A percentile compares a stretch with the other conserved stretches of the same genome.
These are phyloP conservation scores for Chloroceryle inda DNA, from an alignment of 2,797 vertebrate species.

Conservation along the genomic window DNA sequence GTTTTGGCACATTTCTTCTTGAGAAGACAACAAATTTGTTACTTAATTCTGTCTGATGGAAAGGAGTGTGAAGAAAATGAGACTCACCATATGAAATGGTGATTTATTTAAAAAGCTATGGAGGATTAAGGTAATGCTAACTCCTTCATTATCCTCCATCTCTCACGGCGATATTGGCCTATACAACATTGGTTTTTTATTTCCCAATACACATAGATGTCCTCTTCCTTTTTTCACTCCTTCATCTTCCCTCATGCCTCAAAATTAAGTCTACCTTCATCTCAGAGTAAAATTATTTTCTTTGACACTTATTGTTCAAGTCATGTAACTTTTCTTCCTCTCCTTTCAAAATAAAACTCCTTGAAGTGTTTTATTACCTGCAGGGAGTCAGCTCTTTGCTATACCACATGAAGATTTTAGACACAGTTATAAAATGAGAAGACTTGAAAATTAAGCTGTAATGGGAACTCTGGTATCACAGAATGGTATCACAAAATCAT, in stretches of 20 bases:
- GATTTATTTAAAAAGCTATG: not conserved
- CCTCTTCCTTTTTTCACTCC: not conserved
- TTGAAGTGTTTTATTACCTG: not conserved
- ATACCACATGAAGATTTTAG: not conserved
- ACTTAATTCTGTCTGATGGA: not conserved
- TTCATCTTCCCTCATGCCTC: not conserved
- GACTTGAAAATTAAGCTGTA: not conserved
- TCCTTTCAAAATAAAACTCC: not conserved
- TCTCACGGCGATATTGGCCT: not conserved
- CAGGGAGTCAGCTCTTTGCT: not conserved
- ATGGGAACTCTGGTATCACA: not conserved
- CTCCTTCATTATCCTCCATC: not conserved
- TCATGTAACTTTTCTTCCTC: not conserved
- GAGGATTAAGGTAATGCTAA: not conserved
- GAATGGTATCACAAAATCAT: no score
- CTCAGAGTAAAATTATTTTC: not conserved
- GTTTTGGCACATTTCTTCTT: conserved; percentile 4
- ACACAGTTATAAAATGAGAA: not conserved
- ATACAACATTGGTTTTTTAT: not conserved
- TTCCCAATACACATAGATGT: not conserved
- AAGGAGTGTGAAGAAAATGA: not conserved
- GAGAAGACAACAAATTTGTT: not conserved
- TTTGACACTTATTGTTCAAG: not conserved
- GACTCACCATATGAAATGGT: not conserved
- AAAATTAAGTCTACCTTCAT: not conserved